Percentiles rank a stretch among this genome's conserved stretches.
Evolutionary conservation across 2,797 vertebrate genomes (phyloP).

Genomic region (Picus viridis): DNA sequence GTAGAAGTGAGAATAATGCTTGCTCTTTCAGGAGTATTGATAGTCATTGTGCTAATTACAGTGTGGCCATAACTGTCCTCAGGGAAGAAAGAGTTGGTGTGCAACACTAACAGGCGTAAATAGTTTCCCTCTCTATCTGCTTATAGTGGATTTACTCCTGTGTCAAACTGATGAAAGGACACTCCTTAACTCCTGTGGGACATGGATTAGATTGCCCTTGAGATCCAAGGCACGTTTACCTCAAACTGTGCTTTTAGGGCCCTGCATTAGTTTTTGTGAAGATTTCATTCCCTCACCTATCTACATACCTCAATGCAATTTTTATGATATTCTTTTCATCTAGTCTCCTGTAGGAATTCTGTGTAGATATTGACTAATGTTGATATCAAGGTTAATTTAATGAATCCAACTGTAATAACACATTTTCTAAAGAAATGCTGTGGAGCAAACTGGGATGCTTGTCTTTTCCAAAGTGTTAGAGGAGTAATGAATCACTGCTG

Average conservation of each 20-base stretch:
- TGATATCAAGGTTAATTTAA: neutral
- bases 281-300: neutral
- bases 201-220: neutral
- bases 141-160: neutral
- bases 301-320: neutral
- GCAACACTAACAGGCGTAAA: neutral
- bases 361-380: neutral
- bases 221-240: neutral
- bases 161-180: neutral
- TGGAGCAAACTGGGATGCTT: neutral
- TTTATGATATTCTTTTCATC: neutral
- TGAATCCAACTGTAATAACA: neutral
- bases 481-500: neutral
- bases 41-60: slow-evolving; percentile 13
- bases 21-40: neutral
- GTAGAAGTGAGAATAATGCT: neutral
- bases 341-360: neutral
- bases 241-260: neutral
- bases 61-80: neutral
- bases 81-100: neutral
- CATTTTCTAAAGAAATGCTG: neutral
- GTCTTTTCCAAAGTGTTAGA: neutral
- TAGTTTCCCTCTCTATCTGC: neutral
- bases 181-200: neutral
- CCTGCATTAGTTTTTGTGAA: neutral